phyloP scores from a whole-genome alignment of 2,888 invertebrate genomes.

The Yponomeuta cagnagella region DNA sequence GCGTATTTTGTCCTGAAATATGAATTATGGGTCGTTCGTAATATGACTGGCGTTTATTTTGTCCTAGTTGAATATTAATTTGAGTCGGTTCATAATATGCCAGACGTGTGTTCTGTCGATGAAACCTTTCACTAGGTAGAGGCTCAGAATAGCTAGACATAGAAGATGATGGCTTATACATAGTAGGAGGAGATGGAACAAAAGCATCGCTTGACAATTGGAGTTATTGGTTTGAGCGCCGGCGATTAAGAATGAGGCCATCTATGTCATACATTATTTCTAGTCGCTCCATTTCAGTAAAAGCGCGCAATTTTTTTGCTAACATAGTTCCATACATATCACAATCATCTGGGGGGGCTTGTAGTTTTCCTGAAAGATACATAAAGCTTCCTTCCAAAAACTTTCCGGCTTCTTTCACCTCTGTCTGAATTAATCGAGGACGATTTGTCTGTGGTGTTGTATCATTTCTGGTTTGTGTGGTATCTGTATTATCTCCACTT shows the following conservation, averaged over 20 bases:
- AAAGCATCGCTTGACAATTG: neutral
- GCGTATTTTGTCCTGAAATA: too few relatives aligned
- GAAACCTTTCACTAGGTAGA: neutral
- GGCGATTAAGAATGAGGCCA: constrained; percentile 4
- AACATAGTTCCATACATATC: too few relatives aligned
- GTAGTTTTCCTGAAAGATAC: too few relatives aligned
- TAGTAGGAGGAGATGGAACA: constrained; percentile 6
- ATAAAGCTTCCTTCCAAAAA: too few relatives aligned
- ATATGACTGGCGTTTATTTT: neutral
- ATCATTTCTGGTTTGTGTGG: too few relatives aligned
- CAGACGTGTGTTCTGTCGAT: neutral
- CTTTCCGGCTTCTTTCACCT: too few relatives aligned
- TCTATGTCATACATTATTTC: constrained; percentile 7
- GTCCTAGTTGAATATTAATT: neutral
- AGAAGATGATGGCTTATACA: constrained; percentile 5
- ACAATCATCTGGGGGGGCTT: too few relatives aligned
- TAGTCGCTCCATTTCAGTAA: constrained; percentile 4
- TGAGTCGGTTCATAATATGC: constrained; percentile 2
- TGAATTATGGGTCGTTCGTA: too few relatives aligned
- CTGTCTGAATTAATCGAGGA: too few relatives aligned
- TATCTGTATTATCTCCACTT: too few relatives aligned
- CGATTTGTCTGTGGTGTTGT: too few relatives aligned
- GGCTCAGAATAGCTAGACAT: constrained; percentile 6
- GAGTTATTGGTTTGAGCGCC: neutral
- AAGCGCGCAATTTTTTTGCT: too few relatives aligned